phyloP scores from a whole-genome alignment of 2,113 vertebrate species.

The Aleadryas rufinucha region DNA sequence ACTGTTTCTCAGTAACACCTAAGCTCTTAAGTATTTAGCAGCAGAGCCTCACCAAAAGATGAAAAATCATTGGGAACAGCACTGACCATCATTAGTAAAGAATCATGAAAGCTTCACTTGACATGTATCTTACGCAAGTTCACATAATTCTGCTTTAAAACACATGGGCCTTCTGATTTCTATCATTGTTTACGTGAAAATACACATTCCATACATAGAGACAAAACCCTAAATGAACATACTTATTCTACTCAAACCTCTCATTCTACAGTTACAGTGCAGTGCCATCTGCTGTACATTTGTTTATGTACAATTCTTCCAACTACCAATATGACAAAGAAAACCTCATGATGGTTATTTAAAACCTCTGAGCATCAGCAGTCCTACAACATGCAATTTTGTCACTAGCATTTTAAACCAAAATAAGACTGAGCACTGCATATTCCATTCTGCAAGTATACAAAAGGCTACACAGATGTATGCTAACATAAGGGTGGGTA shows the following conservation, averaged over 20 bases:
- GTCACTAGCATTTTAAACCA: background rate
- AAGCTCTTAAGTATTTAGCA: background rate
- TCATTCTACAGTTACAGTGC: slow-evolving; percentile 37
- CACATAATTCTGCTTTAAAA: background rate
- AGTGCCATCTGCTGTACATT: slow-evolving; percentile 73
- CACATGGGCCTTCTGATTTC: background rate
- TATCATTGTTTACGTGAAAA: background rate
- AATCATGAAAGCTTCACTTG: background rate
- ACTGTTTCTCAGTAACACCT: background rate
- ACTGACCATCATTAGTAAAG: background rate
- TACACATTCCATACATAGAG: background rate
- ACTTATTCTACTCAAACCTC: background rate
- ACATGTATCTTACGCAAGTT: background rate
- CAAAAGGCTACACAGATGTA: slow-evolving; percentile 38
- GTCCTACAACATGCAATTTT: background rate
- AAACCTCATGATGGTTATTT: background rate
- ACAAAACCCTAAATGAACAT: background rate
- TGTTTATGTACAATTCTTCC: background rate
- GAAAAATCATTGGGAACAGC: background rate
- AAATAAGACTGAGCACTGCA: background rate
- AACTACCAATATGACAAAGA: background rate
- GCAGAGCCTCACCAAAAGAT: background rate
- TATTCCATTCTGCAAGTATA: background rate
- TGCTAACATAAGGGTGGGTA: background rate
- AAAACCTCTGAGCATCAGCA: slow-evolving; percentile 8